Conservation (phyloP, 2,888 invertebrate genomes). For the Caenorhabditis wallacei region DNA sequence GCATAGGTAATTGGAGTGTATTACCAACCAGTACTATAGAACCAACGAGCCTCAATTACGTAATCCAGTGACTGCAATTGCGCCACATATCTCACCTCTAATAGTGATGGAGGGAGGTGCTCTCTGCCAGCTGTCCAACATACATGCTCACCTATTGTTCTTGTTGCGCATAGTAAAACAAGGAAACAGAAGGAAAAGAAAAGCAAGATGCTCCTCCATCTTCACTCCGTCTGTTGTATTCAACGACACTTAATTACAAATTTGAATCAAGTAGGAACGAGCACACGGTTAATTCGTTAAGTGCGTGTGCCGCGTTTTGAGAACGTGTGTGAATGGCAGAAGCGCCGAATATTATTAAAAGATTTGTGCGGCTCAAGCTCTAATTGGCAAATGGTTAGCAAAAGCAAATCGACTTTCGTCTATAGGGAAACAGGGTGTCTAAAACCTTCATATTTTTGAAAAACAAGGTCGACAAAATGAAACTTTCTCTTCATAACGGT, state of each 20-base stretch:
- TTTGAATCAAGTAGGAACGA: conserved; percentile 61
- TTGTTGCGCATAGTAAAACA: conserved; percentile 15
- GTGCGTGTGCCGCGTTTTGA: conserved; percentile 44
- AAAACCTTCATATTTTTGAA: too few species aligned
- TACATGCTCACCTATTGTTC: conserved; percentile 62
- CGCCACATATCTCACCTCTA: conserved; percentile 51
- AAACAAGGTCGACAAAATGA: not conserved
- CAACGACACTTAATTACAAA: conserved; percentile 63
- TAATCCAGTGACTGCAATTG: conserved; percentile 48
- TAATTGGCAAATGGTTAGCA: conserved; percentile 45
- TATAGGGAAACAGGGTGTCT: too few species aligned
- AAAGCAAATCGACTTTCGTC: too few species aligned
- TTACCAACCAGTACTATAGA: conserved; percentile 42
- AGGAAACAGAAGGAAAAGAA: not conserved
- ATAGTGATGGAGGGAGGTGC: not conserved
- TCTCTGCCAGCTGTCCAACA: conserved; percentile 47
- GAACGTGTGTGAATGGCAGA: conserved; percentile 49
- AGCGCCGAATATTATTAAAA: conserved; percentile 60
- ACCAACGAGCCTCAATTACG: conserved; percentile 50
- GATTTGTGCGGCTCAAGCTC: conserved; percentile 38
- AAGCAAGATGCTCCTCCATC: not conserved
- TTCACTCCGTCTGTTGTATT: conserved; percentile 11
- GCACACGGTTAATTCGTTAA: conserved; percentile 63
- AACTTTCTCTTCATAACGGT: not conserved
- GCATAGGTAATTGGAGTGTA: conserved; percentile 61